A percentile compares a stretch with the other conserved stretches of the same genome.
These are phyloP conservation scores for Oenanthe oenanthe DNA, from an alignment of 2,113 vertebrate genomes.

Conservation along the genomic window DNA sequence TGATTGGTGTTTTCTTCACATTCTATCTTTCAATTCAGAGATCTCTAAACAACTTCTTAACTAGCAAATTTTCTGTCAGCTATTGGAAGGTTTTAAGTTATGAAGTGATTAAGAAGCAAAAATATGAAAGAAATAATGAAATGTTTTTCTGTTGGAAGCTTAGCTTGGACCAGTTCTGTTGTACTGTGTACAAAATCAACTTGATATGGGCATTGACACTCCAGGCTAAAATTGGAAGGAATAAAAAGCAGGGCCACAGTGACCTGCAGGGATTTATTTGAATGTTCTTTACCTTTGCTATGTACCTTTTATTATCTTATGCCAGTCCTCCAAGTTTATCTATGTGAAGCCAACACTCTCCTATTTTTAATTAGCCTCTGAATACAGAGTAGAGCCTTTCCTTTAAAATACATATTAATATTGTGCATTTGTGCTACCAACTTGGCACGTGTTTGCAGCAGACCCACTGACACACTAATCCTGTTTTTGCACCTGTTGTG, in stretches of 20 bases:
- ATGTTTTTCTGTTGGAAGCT: neutral
- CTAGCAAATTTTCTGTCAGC: neutral
- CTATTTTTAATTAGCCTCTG: constrained; percentile 22
- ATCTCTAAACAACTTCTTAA: neutral
- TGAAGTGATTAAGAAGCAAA: neutral
- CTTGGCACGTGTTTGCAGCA: neutral
- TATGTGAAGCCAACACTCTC: neutral
- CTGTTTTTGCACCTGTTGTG: neutral
- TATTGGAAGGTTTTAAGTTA: neutral
- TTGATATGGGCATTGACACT: neutral
- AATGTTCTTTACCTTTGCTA: neutral
- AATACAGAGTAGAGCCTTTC: neutral
- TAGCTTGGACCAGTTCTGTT: neutral
- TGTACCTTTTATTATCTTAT: neutral
- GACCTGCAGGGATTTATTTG: neutral
- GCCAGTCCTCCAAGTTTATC: neutral
- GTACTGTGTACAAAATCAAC: neutral
- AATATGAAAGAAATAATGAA: neutral
- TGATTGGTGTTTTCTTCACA: neutral
- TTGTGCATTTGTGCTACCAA: neutral
- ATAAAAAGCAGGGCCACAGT: neutral
- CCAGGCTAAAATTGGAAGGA: neutral
- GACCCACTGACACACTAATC: neutral
- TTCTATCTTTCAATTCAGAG: neutral
- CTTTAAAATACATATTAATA: neutral